phyloP scores from a whole-genome alignment of 2,888 invertebrate species.

The Tanypteryx hageni region DNA sequence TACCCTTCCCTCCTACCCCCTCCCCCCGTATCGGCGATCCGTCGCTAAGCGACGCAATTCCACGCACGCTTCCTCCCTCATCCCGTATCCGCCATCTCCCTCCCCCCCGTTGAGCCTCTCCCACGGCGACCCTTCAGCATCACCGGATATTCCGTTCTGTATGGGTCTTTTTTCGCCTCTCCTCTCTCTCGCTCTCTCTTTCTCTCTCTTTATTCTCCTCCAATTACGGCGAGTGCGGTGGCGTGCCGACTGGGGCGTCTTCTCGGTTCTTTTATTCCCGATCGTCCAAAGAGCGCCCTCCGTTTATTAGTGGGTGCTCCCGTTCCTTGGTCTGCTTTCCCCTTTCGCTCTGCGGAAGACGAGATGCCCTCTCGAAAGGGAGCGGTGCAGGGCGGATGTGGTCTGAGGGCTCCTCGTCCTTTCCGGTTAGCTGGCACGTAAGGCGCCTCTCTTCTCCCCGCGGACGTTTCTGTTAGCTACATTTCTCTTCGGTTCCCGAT shows the following conservation, averaged over 20 bases:
- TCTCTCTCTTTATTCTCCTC: not conserved
- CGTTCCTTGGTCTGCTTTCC: not conserved
- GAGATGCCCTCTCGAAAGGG: not conserved
- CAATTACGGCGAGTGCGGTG: not conserved
- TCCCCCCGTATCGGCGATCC: not conserved
- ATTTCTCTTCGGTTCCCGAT: constrained; percentile 19
- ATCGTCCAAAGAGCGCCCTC: too few relatives aligned
- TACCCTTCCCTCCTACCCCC: not conserved
- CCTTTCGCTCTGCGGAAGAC: not conserved
- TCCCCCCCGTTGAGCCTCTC: not conserved
- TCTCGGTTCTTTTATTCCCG: not conserved
- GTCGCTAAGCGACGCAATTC: not conserved
- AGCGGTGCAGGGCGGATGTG: not conserved
- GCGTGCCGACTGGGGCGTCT: not conserved
- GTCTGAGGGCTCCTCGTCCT: not conserved
- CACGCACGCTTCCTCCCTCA: not conserved
- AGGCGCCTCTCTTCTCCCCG: not conserved
- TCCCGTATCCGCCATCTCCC: not conserved
- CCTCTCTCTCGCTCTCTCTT: not conserved
- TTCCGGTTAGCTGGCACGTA: constrained; percentile 38
- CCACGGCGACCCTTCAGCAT: too few relatives aligned
- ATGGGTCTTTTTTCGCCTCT: too few relatives aligned
- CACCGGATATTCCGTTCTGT: too few relatives aligned
- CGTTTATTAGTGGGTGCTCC: too few relatives aligned
- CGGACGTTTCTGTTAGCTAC: not conserved